Evolutionary conservation across 2,797 vertebrate genomes (phyloP), one percentile per base, ranked within the genome.

Genomic region (Pogoniulus pusillus): DNA sequence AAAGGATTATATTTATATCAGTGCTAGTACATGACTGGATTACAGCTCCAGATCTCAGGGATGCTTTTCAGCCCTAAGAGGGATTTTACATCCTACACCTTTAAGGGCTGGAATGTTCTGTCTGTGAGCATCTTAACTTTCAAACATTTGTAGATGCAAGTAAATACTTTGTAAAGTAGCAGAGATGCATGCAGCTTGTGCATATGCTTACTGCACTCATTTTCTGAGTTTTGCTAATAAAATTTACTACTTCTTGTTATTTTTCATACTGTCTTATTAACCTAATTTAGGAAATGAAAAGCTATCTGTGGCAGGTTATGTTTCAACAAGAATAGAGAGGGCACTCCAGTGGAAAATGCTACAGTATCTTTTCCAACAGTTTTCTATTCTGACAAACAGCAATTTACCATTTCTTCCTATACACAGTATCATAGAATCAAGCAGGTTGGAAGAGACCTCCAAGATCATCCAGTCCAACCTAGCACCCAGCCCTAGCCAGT

Each of bases 1-100:
- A 95, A 47, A 89, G 78, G 91, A 94, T 96, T 93, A 91, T 91
- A 93, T 90, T 91, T 93, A 35, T 55, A 90, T 71, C 86, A 93
- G 93, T 93, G 88, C 84, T 90, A 91, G 90, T 93, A 92, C 54
- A 68, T 6, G 59, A 93, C 71, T 1, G 58, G 88, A 93, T 96
- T 96, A 94, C n/a, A 32, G 49, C 26, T 85, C 59, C 54, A 90
- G 41, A 90, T 93, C 62, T 68, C n/a, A 89, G 65, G 88, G 69
- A 89, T 87, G 78, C 39, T 87, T 87, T 91, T 89, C 55, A 82
- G 24, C 29, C 57, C 60, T 68, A 84, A 78, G 20, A 89, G n/a
- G 53, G 71, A 76, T 90, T 93, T 87, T 63, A 82, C 10, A 62
- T 37, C 13, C 45, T 27, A 13, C 30, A 79, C 41, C 30, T 82